Evolutionary conservation across 2,888 invertebrate genomes (phyloP).

Genomic region (Zeuzera pyrina): DNA sequence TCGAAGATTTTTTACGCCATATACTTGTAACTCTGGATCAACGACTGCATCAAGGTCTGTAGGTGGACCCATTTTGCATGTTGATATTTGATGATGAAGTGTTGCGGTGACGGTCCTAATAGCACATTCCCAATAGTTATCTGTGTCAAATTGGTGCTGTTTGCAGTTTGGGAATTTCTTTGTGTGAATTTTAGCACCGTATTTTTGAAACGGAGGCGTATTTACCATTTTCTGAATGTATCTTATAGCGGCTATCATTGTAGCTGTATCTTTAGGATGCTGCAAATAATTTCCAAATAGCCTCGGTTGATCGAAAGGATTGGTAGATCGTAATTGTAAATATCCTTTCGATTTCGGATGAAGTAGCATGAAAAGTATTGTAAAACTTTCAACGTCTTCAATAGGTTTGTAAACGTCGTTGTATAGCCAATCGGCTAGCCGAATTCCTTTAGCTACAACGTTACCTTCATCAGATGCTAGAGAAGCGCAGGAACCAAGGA

Average conservation of each 20-base stretch:
- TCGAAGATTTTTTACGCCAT: slow-evolving; percentile 74
- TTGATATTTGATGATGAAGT: slow-evolving; percentile 79
- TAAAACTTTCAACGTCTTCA: slow-evolving; percentile 54
- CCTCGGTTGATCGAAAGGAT: slow-evolving; percentile 77
- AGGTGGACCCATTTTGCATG: slow-evolving; percentile 78
- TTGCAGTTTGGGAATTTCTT: slow-evolving; percentile 71
- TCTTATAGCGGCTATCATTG: slow-evolving; percentile 72
- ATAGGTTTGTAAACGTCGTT: slow-evolving; percentile 49
- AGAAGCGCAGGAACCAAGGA: slow-evolving; percentile 73
- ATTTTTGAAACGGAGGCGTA: slow-evolving; percentile 73
- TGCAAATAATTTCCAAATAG: slow-evolving; percentile 83
- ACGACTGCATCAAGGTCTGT: slow-evolving; percentile 75
- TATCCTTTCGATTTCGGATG: slow-evolving; percentile 77
- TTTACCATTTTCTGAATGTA: slow-evolving; percentile 70
- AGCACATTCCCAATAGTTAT: slow-evolving; percentile 79
- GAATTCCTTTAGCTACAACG: slow-evolving; percentile 48
- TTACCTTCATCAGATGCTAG: slow-evolving; percentile 70
- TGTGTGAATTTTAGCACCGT: slow-evolving; percentile 70
- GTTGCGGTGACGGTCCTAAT: slow-evolving; percentile 74
- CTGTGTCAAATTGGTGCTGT: slow-evolving; percentile 64
- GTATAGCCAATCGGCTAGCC: slow-evolving; percentile 52
- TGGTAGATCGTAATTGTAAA: slow-evolving; percentile 73
- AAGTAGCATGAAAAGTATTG: slow-evolving; percentile 70
- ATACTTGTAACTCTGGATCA: slow-evolving; percentile 74
- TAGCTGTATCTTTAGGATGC: slow-evolving; percentile 72